Conservation (phyloP, 2,113 vertebrate genomes). For the Pteruthius melanotis region DNA sequence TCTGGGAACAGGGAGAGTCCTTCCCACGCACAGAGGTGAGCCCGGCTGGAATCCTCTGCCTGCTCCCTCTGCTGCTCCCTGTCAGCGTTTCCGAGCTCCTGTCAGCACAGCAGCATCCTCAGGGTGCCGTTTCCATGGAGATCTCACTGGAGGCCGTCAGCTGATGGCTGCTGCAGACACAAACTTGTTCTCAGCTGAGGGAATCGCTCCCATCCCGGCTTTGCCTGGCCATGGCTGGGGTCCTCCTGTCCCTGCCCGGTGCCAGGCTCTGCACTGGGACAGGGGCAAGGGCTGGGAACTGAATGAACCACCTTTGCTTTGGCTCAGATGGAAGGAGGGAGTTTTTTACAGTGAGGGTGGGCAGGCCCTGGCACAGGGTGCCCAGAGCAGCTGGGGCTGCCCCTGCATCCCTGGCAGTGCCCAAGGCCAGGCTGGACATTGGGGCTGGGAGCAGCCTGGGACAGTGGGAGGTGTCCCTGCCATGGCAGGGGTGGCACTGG, state of each 20-base stretch:
- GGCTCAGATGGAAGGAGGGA: background rate
- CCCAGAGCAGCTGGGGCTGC: background rate
- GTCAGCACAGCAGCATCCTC: slow-evolving; percentile 79
- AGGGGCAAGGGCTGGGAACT: background rate
- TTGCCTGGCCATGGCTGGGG: background rate
- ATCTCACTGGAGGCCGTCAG: slow-evolving; percentile 81
- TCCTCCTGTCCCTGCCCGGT: background rate
- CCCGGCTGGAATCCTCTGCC: background rate
- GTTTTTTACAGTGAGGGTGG: background rate
- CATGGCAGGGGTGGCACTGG: background rate
- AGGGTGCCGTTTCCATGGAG: slow-evolving; percentile 88
- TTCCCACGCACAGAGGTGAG: background rate
- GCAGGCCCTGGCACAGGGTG: background rate
- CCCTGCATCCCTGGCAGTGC: background rate
- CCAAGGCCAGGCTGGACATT: background rate
- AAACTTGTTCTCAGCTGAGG: slow-evolving; percentile 46
- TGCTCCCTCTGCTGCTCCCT: background rate
- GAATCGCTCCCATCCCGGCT: background rate
- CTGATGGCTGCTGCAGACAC: slow-evolving; percentile 80
- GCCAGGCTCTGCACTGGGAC: background rate
- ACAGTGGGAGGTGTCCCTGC: background rate
- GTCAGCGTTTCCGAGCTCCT: slow-evolving; percentile 24
- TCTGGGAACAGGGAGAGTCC: background rate
- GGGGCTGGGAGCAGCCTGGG: background rate
- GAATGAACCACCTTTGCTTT: too few relatives aligned